Evolutionary conservation across 2,888 invertebrate species (phyloP).

Genomic region (Pterostichus madidus): DNA sequence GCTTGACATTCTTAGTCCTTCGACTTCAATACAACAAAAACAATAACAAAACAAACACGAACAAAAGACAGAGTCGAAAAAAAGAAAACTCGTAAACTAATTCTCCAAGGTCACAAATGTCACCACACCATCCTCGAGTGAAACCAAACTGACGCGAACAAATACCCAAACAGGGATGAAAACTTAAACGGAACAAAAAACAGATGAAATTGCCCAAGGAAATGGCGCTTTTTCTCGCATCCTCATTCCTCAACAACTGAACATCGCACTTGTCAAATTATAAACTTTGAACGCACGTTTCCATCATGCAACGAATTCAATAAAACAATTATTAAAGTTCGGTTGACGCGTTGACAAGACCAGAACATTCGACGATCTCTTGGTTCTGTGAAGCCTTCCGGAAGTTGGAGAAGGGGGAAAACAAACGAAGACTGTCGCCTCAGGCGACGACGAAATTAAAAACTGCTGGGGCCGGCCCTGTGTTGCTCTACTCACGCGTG

Average conservation of each 20-base stretch:
- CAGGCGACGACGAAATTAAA: conserved; percentile 35
- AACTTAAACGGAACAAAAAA: conserved; percentile 47
- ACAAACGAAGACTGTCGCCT: background rate
- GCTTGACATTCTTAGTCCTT: background rate
- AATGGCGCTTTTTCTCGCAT: background rate
- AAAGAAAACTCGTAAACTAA: conserved; percentile 39
- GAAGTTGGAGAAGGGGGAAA: background rate
- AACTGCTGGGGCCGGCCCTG: conserved; percentile 19
- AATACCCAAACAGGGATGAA: conserved; percentile 9
- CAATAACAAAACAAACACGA: conserved; percentile 22
- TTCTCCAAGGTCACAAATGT: conserved; percentile 43
- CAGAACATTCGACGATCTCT: conserved; percentile 5
- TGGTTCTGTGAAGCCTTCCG: background rate
- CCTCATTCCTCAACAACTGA: background rate
- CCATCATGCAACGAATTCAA: conserved; percentile 59
- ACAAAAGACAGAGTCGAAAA: background rate
- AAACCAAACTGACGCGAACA: conserved; percentile 30
- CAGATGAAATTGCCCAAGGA: conserved; percentile 47
- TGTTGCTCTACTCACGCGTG: background rate
- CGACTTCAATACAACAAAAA: conserved; percentile 1
- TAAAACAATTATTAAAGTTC: conserved; percentile 61
- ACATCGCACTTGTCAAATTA: conserved; percentile 58
- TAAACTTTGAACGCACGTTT: conserved; percentile 51
- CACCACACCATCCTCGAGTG: conserved; percentile 7
- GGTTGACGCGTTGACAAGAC: conserved; percentile 38